Evolutionary conservation across 2,888 invertebrate genomes (phyloP).

Genomic region (Euzetes globulus): DNA sequence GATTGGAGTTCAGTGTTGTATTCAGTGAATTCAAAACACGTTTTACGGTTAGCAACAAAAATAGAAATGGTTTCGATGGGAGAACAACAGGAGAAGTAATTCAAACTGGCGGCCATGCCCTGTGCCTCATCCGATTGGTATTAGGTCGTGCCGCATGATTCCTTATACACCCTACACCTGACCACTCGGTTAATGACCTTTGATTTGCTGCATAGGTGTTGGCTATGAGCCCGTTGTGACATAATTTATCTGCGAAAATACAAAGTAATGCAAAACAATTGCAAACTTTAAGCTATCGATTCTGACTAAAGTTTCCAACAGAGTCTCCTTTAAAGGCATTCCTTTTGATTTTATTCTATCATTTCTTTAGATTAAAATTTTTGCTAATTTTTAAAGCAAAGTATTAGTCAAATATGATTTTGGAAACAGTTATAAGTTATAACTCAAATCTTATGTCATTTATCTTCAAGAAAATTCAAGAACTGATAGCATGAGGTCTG

Average conservation of each 20-base stretch:
- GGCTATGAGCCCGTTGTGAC: neutral
- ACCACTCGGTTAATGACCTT: neutral
- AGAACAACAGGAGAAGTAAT: no score
- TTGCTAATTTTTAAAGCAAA: no score
- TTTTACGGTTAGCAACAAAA: neutral
- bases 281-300: neutral
- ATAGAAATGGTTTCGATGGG: neutral
- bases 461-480: neutral
- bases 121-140: neutral
- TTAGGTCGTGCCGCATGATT: slow-evolving; percentile 12
- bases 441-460: no score
- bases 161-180: slow-evolving; percentile 15
- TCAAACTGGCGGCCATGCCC: neutral
- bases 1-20: neutral
- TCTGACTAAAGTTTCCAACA: no score
- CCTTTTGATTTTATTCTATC: no score
- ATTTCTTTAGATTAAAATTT: no score
- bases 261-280: neutral
- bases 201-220: slow-evolving; percentile 6
- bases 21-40: neutral
- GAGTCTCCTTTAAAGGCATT: no score
- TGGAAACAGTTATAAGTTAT: no score
- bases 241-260: neutral
- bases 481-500: slow-evolving; percentile 1
- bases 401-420: no score